A percentile compares a stretch with the other conserved stretches of the same genome.
Evolutionary conservation across 2,888 invertebrate genomes (phyloP).

Genomic region (Ophion costatus): DNA sequence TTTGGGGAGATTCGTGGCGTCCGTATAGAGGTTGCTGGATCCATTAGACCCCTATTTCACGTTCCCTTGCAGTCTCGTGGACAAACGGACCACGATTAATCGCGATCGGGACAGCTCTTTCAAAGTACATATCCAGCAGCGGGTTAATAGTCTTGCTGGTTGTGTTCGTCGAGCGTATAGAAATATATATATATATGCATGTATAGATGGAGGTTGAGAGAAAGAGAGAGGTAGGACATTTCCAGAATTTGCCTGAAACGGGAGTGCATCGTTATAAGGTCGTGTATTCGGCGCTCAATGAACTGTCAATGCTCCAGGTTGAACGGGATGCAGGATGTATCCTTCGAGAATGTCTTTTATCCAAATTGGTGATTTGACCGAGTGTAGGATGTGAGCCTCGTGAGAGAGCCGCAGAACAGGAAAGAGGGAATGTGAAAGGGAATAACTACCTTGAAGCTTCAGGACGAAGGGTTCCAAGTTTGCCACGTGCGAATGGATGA

Average conservation of each 20-base stretch:
- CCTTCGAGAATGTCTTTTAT: not conserved
- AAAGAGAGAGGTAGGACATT: slow-evolving; percentile 17
- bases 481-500: not conserved
- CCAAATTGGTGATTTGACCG: slow-evolving; percentile 13
- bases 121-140: slow-evolving; percentile 20
- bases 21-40: slow-evolving; percentile 62
- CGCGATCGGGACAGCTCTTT: slow-evolving; percentile 44
- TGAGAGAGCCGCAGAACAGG: not conserved
- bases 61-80: slow-evolving; percentile 49
- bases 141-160: slow-evolving; percentile 39
- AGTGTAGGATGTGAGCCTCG: not conserved
- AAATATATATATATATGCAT: not conserved
- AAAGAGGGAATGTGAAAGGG: not conserved
- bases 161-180: slow-evolving; percentile 25
- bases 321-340: slow-evolving; percentile 18
- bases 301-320: slow-evolving; percentile 12
- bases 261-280: slow-evolving; percentile 19
- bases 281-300: slow-evolving; percentile 14
- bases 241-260: slow-evolving; percentile 37
- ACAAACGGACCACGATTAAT: slow-evolving; percentile 65
- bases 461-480: not conserved
- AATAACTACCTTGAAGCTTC: not conserved
- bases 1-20: slow-evolving; percentile 50
- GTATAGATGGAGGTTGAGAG: not conserved
- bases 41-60: slow-evolving; percentile 68